Base-by-base conservation (phyloP, 2,797 vertebrate species). In the Enteromius argenteus region DNA sequence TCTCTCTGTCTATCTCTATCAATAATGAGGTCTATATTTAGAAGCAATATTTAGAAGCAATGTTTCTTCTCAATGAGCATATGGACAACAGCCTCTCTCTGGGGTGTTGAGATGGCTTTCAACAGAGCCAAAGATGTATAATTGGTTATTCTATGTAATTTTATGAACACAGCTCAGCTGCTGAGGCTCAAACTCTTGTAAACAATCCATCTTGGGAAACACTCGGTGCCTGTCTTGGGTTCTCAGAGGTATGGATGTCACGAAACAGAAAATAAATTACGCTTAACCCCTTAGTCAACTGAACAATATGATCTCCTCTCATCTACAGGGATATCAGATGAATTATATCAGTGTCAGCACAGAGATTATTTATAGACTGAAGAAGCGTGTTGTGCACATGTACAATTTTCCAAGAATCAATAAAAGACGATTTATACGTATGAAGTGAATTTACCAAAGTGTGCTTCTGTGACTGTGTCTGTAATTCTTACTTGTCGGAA, bases 111-210 rank as follows among this genome's bases (percentile, higher is more conserved):
- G 89, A 91, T 88, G 87, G 89, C 90, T 92, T 90, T 93, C 92
- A 91, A 92, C 84, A 85, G 93, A 87, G 91, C 90, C 91, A 94
- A 93, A 93, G 92, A 95, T 80, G 91, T 91, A 93, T 95, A 94
- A 95, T 96, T 95, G 93, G 92, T 93, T 95, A 95, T 95, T 95
- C 93, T 93, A 91, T 94, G 94, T 95, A 93, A 94, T 94, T 94
- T 92, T 74, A 91, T 92, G 88, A 93, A 94, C 91, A 93, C 92
- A 94, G 92, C 93, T 95, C 92, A 94, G 93, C 94, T 94, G 94
- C 92, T 88, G 89, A 88, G 89, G 91, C 92, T 94, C 92, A 94
- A 93, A 90, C 93, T 93, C 91, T 89, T 93, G 93, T 93, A 94
- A 94, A 94, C 91, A 92, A 89, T 89, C 89, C 91, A 94, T 92